phyloP scores from a whole-genome alignment of 23 tunicate species.

The Halocynthia aurantium region DNA sequence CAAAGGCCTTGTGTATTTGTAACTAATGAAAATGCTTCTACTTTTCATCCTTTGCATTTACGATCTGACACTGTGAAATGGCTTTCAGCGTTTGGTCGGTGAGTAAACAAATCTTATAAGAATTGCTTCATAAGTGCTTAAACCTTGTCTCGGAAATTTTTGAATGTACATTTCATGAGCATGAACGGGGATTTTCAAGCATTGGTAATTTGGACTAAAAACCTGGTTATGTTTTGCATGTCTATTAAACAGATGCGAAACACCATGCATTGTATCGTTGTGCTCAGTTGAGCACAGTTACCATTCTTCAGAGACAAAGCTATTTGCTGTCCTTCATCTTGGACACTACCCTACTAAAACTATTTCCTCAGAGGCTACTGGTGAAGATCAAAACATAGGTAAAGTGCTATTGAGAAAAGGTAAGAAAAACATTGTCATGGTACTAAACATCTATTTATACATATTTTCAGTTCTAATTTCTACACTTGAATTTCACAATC shows the following conservation, averaged over 20 bases:
- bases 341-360: background rate
- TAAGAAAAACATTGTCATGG: constrained; percentile 16
- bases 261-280: constrained; percentile 7
- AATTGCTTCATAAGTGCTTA: background rate
- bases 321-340: constrained; percentile 19
- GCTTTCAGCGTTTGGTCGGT: constrained; percentile 41
- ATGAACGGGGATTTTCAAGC: too few species aligned
- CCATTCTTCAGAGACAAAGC: constrained; percentile 8
- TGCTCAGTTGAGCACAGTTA: background rate
- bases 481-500: constrained; percentile 27
- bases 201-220: too few species aligned
- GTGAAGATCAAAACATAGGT: background rate
- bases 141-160: background rate
- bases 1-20: too few species aligned
- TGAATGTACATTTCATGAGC: too few species aligned
- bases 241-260: background rate
- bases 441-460: background rate
- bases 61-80: constrained; percentile 56
- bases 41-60: constrained; percentile 41
- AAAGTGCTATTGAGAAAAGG: background rate
- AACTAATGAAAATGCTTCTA: too few species aligned
- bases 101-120: background rate
- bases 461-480: constrained; percentile 30
- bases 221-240: background rate
- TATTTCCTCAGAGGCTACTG: background rate